phyloP scores from a whole-genome alignment of 1,140 invertebrate species.

The Drosophila mauritiana region DNA sequence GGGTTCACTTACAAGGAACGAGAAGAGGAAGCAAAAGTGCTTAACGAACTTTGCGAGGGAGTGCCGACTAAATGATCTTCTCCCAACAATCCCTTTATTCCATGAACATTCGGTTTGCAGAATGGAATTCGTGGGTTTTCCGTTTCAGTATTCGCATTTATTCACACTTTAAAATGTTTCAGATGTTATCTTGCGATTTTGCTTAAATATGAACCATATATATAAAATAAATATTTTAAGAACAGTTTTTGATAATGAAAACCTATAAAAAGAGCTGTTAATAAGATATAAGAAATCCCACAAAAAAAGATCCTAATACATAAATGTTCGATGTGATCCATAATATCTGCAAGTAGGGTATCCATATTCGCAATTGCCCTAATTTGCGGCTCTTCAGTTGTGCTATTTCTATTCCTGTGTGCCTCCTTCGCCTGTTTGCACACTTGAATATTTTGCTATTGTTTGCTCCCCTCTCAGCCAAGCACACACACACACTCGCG shows the following conservation, averaged over 20 bases:
- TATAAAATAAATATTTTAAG: neutral
- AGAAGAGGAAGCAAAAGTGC: conserved; percentile 16
- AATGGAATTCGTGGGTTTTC: neutral
- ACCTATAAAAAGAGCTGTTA: no score
- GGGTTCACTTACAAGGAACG: conserved; percentile 25
- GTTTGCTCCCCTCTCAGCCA: conserved; percentile 44
- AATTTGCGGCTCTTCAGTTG: conserved; percentile 9
- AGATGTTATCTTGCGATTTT: no score
- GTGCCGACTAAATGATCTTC: conserved; percentile 34
- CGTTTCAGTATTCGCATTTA: neutral
- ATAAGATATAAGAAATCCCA: no score
- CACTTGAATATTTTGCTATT: conserved; percentile 70
- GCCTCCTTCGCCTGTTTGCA: conserved; percentile 39
- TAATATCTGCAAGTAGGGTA: conserved; percentile 2
- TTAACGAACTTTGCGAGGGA: conserved; percentile 34
- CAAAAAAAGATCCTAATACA: no score
- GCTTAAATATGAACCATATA: no score
- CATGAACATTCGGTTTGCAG: conserved; percentile 1
- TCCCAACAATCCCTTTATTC: conserved; percentile 19
- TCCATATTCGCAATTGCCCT: conserved; percentile 8
- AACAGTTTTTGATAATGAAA: no score
- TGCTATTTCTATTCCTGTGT: conserved; percentile 46
- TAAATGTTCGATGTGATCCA: neutral
- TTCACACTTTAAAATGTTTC: neutral
- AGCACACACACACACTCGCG: conserved; percentile 8